A percentile compares a stretch with the other conserved stretches of the same genome.
Evolutionary conservation across 1,140 invertebrate genomes (phyloP).

Genomic region (Penaeus vannamei): DNA sequence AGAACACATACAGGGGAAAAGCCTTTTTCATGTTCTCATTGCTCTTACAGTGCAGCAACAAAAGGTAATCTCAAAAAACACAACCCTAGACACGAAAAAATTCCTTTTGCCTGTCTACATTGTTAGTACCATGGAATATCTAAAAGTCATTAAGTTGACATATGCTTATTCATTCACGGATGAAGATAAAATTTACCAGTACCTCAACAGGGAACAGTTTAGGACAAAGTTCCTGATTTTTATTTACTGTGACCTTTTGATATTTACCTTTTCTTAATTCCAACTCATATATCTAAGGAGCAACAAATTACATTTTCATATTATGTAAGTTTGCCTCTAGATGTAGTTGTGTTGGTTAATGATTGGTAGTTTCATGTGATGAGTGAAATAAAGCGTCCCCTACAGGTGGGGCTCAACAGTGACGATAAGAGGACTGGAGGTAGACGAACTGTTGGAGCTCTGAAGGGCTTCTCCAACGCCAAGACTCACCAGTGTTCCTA

Average conservation of each 20-base stretch:
- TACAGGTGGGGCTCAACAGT: conserved; percentile 61
- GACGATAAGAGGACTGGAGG: conserved; percentile 43
- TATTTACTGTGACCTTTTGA: too few relatives aligned
- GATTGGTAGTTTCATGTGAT: conserved; percentile 7
- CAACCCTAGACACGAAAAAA: conserved; percentile 44
- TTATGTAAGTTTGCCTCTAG: background rate
- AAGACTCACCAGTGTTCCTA: conserved; percentile 61
- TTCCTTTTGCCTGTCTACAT: conserved; percentile 34
- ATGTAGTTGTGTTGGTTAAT: background rate
- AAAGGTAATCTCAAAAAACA: conserved; percentile 55
- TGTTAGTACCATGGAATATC: conserved; percentile 39
- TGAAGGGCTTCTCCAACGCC: conserved; percentile 44
- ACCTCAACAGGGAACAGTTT: too few relatives aligned
- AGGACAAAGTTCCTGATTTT: too few relatives aligned
- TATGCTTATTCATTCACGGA: conserved; percentile 20
- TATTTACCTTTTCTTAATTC: too few relatives aligned
- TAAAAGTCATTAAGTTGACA: conserved; percentile 46
- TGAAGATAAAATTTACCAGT: background rate
- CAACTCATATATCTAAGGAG: too few relatives aligned
- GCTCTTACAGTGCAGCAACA: conserved; percentile 48
- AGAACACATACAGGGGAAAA: conserved; percentile 52
- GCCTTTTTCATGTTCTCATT: conserved; percentile 44
- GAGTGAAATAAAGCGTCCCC: conserved; percentile 2
- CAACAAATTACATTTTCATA: too few relatives aligned
- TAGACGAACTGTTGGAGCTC: conserved; percentile 30